phyloP scores from a whole-genome alignment of 2,113 vertebrate species.

The Sialia sialis region DNA sequence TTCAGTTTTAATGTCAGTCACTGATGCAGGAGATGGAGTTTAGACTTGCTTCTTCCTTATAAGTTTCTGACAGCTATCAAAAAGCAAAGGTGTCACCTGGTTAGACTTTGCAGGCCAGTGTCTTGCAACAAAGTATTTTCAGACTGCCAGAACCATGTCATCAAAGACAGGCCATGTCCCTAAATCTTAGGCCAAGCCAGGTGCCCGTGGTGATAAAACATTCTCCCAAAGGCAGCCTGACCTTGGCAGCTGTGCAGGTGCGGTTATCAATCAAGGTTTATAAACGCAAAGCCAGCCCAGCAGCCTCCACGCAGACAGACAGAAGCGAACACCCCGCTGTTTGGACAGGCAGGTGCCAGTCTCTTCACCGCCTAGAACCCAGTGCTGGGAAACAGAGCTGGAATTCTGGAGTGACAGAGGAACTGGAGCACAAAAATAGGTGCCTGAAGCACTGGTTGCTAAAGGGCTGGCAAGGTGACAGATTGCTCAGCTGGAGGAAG shows the following conservation, averaged over 20 bases:
- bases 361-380: neutral
- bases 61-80: neutral
- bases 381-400: neutral
- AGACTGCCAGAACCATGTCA: slow-evolving; percentile 39
- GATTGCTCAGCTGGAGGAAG: neutral
- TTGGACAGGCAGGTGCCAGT: neutral
- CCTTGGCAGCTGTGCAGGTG: slow-evolving; percentile 11
- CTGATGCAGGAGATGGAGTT: neutral
- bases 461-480: neutral
- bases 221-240: slow-evolving; percentile 47
- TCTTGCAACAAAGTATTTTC: neutral
- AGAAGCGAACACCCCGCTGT: neutral
- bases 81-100: neutral
- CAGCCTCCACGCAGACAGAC: neutral
- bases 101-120: neutral
- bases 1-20: neutral
- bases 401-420: neutral
- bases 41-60: neutral
- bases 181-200: slow-evolving; percentile 53
- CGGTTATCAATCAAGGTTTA: slow-evolving; percentile 46
- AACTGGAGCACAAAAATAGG: neutral
- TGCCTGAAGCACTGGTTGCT: neutral
- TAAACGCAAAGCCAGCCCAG: neutral
- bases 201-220: slow-evolving; percentile 35
- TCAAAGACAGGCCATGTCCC: neutral